Conservation (phyloP, 2,113 vertebrate genomes). For the Pelecanoides urinatrix region DNA sequence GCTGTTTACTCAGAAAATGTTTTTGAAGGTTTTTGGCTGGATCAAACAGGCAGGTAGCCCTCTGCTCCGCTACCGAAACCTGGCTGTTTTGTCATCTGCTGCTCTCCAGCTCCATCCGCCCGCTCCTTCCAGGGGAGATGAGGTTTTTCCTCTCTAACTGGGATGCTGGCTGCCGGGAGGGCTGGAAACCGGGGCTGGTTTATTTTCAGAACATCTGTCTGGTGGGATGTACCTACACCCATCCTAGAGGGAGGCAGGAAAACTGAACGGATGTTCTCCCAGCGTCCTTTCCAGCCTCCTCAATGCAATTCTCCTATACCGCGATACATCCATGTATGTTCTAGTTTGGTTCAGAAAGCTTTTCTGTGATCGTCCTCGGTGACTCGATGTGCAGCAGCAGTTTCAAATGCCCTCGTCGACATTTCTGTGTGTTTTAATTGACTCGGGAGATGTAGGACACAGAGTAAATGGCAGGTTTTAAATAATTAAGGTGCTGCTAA, state of each 20-base stretch:
- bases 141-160: no score
- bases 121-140: not conserved
- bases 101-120: not conserved
- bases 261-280: no score
- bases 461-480: not conserved
- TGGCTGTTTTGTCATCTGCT: not conserved
- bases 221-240: not conserved
- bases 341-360: not conserved
- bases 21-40: not conserved
- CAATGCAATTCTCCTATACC: not conserved
- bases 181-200: not conserved
- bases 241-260: no score
- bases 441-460: not conserved
- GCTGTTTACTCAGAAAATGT: not conserved
- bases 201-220: not conserved
- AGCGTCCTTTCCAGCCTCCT: not conserved
- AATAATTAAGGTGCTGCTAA: constrained; percentile 35
- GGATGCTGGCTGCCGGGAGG: not conserved
- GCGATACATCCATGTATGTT: rapidly evolving
- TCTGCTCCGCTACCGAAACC: not conserved
- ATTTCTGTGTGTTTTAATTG: not conserved
- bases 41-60: not conserved
- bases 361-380: not conserved
- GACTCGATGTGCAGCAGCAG: not conserved
- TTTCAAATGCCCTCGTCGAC: not conserved